Conservation (phyloP, 2,113 vertebrate species). For the Martes martes region DNA sequence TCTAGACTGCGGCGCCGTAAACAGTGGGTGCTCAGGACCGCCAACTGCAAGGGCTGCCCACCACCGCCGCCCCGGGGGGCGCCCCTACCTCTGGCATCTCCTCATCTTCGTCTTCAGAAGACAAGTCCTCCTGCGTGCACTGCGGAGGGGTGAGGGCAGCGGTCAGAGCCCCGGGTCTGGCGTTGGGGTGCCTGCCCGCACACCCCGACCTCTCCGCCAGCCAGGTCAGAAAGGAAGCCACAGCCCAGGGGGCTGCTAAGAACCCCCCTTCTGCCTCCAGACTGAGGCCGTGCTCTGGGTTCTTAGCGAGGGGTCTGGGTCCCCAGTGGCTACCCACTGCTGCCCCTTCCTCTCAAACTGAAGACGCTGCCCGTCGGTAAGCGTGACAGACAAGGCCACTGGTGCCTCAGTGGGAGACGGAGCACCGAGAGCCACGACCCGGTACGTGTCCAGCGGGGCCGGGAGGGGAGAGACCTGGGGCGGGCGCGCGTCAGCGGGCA, state of each 20-base stretch:
- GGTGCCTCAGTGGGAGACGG: background rate
- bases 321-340: background rate
- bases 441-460: rapidly evolving
- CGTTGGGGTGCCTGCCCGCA: background rate
- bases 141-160: background rate
- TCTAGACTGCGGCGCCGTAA: background rate
- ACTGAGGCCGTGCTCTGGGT: background rate
- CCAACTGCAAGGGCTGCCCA: background rate
- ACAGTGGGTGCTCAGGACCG: background rate
- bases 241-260: background rate
- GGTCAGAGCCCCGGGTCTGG: background rate
- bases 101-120: conserved; percentile 87
- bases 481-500: background rate
- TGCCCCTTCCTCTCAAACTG: no score
- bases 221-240: background rate
- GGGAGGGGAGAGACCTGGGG: background rate
- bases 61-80: rapidly evolving
- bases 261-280: background rate
- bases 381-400: background rate
- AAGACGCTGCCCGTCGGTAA: background rate
- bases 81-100: conserved; percentile 86
- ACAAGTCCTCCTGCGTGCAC: conserved; percentile 85
- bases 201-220: background rate
- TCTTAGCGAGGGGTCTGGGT: background rate
- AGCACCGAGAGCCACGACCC: background rate